Evolutionary conservation across 2,888 invertebrate species (phyloP), one percentile per base, ranked within the genome.

Genomic region (Dinocampus coccinellae): DNA sequence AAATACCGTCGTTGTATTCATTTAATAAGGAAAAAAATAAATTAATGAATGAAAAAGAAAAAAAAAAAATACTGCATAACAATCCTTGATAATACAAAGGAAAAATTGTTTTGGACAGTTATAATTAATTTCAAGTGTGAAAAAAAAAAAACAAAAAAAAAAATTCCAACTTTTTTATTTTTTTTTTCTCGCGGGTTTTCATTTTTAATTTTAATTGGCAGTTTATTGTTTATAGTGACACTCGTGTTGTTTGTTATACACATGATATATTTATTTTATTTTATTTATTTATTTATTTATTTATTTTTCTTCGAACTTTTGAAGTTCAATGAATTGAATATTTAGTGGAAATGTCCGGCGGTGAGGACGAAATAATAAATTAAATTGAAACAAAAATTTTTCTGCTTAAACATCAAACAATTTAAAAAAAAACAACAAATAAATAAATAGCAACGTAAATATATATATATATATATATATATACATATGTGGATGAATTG

Each of bases 151-250:
- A n/a, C n/a, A n/a, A n/a, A n/a, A n/a, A n/a, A n/a, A n/a, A n/a
- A 24, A 24, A 61, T 36, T 10, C 7, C 34, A 62, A 62, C 22
- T 47, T 47, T 16, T 42, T 22, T 20, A 11, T 11, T 62, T 36
- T 10, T 33, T 47, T 13, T 39, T 47, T 47, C 16, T 39, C 13
- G n/a, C n/a, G n/a, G n/a, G n/a, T n/a, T n/a, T n/a, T 39, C 29
- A 29, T 39, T 39, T n/a, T 16, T 6, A 47, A 47, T 47, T 47
- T 64, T 64, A 47, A 64, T 64, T 64, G 63, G 52, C 52, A n/a
- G 7, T 29, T 33, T 29, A 9, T 20, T 26, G n/a, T 20, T 47
- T 16, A 29, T 58, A 10, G 3, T 16, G 34, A 57, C 3, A 34
- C 13, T 13, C 33, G 4, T 16, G 33, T 33, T 16, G 58, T 34